phyloP scores from a whole-genome alignment of 2,113 vertebrate genomes.

The Pavo muticus region DNA sequence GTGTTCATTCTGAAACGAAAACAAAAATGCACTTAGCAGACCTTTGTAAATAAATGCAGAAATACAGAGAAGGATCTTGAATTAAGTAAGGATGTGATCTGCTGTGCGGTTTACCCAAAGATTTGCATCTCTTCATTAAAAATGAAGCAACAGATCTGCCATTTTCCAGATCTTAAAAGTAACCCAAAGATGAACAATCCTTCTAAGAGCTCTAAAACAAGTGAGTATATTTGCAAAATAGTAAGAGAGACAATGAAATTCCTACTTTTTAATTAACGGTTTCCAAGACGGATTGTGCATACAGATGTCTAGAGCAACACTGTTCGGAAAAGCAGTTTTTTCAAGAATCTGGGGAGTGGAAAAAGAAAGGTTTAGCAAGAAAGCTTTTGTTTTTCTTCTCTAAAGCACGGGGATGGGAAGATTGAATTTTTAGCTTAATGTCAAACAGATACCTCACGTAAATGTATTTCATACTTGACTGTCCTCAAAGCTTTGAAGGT shows the following conservation, averaged over 20 bases:
- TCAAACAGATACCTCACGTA: not conserved
- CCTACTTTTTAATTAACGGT: slow-evolving; percentile 91
- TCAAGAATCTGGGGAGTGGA: slow-evolving; percentile 86
- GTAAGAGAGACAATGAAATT: slow-evolving; percentile 22
- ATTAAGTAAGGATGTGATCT: not conserved
- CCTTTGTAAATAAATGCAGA: not conserved
- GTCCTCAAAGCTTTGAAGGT: not conserved
- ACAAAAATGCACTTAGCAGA: not conserved
- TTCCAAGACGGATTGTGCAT: slow-evolving; percentile 85
- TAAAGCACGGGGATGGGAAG: not conserved
- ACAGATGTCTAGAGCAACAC: slow-evolving; percentile 85
- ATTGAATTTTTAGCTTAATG: not conserved
- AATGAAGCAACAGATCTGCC: not conserved
- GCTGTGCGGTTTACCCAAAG: not conserved
- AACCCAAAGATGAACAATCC: not conserved
- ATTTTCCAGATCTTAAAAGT: not conserved
- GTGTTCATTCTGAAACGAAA: slow-evolving; percentile 83
- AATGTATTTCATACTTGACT: not conserved
- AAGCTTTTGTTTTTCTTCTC: not conserved
- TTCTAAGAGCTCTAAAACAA: not conserved
- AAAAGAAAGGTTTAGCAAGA: slow-evolving; percentile 47
- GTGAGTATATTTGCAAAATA: not conserved
- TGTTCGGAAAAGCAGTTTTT: slow-evolving; percentile 89
- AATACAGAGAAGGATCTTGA: not conserved
- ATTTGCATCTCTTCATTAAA: not conserved